A percentile compares a stretch with the other conserved stretches of the same genome.
phyloP scores from a whole-genome alignment of 2,797 vertebrate species.

The Rousettus madagascariensis region DNA sequence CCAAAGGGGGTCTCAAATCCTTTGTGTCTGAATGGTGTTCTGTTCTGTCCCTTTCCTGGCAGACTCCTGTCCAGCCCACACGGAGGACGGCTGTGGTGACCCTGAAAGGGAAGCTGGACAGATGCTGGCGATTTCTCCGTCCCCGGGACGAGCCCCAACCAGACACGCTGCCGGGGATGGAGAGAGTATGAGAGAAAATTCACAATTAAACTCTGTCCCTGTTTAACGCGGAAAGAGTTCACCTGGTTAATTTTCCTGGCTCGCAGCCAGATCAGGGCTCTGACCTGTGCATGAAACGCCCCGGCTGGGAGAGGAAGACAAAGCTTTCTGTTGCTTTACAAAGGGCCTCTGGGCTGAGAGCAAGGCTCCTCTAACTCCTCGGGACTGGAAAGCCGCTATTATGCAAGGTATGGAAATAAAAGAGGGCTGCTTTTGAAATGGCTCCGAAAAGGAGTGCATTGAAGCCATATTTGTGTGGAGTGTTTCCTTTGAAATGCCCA shows the following conservation, averaged over 20 bases:
- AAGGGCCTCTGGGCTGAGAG: slow-evolving; percentile 61
- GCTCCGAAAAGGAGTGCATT: slow-evolving; percentile 64
- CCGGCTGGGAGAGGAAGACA: slow-evolving; percentile 67
- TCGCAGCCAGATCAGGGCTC: slow-evolving; percentile 70
- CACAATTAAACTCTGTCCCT: slow-evolving; percentile 68
- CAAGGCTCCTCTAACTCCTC: slow-evolving; percentile 62
- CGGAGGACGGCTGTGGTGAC: neutral
- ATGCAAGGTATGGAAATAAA: slow-evolving; percentile 79
- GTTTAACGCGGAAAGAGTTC: slow-evolving; percentile 66
- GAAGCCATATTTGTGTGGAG: slow-evolving; percentile 69
- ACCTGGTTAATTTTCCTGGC: slow-evolving; percentile 75
- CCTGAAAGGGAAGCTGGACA: neutral
- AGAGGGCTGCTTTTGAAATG: slow-evolving; percentile 57
- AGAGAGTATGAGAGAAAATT: slow-evolving; percentile 29
- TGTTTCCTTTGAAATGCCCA: slow-evolving; percentile 75
- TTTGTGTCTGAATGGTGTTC: neutral
- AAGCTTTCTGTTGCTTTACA: slow-evolving; percentile 52
- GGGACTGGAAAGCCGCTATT: slow-evolving; percentile 57
- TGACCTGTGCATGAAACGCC: slow-evolving; percentile 16
- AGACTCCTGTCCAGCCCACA: neutral
- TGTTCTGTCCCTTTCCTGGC: neutral
- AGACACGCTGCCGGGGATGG: neutral
- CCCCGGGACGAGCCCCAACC: slow-evolving; percentile 11
- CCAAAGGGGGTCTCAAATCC: neutral
- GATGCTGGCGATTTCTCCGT: neutral